phyloP scores from a whole-genome alignment of 2,113 vertebrate species.

The Chlorodrepanis virens region DNA sequence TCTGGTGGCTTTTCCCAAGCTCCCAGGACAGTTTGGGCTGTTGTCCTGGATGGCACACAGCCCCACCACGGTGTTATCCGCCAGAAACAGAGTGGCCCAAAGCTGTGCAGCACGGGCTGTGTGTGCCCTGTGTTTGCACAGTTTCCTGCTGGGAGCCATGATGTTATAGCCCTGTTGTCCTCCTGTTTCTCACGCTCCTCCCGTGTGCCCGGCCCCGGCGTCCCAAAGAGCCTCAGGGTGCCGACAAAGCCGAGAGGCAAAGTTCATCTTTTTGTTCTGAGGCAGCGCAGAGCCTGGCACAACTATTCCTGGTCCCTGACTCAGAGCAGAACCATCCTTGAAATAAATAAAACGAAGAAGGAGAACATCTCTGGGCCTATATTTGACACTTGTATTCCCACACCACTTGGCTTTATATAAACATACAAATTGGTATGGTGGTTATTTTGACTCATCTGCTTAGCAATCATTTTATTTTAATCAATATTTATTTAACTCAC shows the following conservation, averaged over 20 bases:
- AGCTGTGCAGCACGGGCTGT: neutral
- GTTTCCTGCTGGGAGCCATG: neutral
- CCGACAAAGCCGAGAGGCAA: neutral
- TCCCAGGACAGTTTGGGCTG: neutral
- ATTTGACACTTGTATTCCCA: conserved; percentile 25
- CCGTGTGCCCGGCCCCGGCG: fast-evolving
- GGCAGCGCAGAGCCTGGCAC: fast-evolving
- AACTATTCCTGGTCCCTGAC: conserved; percentile 16
- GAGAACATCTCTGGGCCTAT: neutral
- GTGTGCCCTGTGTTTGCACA: neutral
- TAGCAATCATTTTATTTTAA: conserved; percentile 21
- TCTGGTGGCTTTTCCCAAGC: neutral
- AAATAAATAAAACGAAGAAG: conserved; percentile 26
- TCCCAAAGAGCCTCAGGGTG: neutral
- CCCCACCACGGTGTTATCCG: fast-evolving
- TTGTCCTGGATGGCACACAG: neutral
- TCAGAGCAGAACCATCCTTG: neutral
- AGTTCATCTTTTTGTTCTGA: neutral
- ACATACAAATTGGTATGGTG: neutral
- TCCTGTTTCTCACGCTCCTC: neutral
- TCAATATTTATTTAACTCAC: conserved; percentile 53
- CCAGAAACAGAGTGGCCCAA: neutral
- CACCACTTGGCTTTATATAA: conserved; percentile 9
- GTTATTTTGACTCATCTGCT: conserved; percentile 32
- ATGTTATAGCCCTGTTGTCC: fast-evolving